Evolutionary conservation across 2,888 invertebrate species (phyloP).

Genomic region (Gari tellinella): DNA sequence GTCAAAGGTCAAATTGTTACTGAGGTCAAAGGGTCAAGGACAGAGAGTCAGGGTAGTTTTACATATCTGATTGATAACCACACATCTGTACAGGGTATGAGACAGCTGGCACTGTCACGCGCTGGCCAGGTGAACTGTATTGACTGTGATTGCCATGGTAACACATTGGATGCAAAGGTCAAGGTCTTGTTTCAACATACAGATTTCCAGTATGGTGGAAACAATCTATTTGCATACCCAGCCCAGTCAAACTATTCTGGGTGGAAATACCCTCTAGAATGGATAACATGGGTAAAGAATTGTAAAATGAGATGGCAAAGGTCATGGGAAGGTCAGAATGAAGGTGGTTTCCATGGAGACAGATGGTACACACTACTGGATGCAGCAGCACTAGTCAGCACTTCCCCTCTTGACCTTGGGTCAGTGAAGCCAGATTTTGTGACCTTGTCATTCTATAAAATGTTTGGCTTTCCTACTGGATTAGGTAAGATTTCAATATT

Average conservation of each 20-base stretch:
- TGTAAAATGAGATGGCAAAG: constrained; percentile 84
- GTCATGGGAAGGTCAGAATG: constrained; percentile 7
- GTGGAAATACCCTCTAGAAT: constrained; percentile 92
- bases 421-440: constrained; percentile 93
- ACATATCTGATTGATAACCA: constrained; percentile 95
- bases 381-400: constrained; percentile 92
- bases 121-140: constrained; percentile 69
- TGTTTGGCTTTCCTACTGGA: constrained; percentile 98
- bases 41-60: constrained; percentile 87
- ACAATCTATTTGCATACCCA: constrained; percentile 91
- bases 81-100: constrained; percentile 97
- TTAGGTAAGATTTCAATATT: constrained; percentile 86
- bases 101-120: constrained; percentile 88
- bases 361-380: constrained; percentile 89
- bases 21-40: too few relatives aligned
- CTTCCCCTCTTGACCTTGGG: constrained; percentile 91
- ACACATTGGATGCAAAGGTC: constrained; percentile 10
- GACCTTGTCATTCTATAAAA: constrained; percentile 97
- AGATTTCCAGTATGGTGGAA: constrained; percentile 41
- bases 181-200: constrained; percentile 18
- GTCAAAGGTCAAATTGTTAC: too few relatives aligned
- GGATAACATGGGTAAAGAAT: constrained; percentile 88
- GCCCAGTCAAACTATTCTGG: constrained; percentile 98
- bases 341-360: background rate
- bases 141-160: constrained; percentile 62